Evolutionary conservation across 2,113 vertebrate species (phyloP), one percentile per base, ranked within the genome.

Genomic region (Vireo altiloquus): DNA sequence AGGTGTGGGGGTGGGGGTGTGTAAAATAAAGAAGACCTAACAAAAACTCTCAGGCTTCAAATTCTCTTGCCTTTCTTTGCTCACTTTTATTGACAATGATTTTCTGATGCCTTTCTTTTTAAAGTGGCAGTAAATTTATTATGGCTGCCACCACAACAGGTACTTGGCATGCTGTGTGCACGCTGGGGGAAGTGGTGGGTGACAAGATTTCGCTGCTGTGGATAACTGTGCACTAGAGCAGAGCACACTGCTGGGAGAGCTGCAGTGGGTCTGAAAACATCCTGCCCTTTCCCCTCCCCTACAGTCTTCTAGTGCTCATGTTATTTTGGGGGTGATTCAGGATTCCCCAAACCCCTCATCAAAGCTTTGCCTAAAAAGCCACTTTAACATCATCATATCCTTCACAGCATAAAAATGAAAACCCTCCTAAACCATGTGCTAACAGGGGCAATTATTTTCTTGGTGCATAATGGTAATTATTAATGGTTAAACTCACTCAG

Each of bases 1-100:
- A 33, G 11, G 17, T 28, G 28, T n/a, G 14, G 22, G 5, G 11
- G 7, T 0, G 1, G 35, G 14, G 9, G 18, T 19, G 37, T 8
- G 12, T 15, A 28, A 83, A 63, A 59, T 52, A 92, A 76, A 42
- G 37, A 83, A 74, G 31, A 56, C 30, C 12, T 56, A 64, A 56
- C 27, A 84, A 82, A 91, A 87, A 3, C 15, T 78, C 40, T 35
- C 24, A 78, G 77, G 15, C 42, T 92, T 82, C 56, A 82, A 79
- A 82, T 82, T 92, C 23, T 31, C 15, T 61, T 53, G 13, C 6
- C 49, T 68, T 70, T 72, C 75, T 82, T 47, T 33, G 9, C 7
- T 5, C 1, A 9, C 15, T 86, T 83, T 33, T 76, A 85, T 21
- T 65, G 74, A 72, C 28, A 71, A 30, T 3, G 14, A 53, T 85